Percentiles rank a stretch among this genome's conserved stretches.
Evolutionary conservation across 2,113 vertebrate genomes (phyloP).

Genomic region (Melanocharis versteri): DNA sequence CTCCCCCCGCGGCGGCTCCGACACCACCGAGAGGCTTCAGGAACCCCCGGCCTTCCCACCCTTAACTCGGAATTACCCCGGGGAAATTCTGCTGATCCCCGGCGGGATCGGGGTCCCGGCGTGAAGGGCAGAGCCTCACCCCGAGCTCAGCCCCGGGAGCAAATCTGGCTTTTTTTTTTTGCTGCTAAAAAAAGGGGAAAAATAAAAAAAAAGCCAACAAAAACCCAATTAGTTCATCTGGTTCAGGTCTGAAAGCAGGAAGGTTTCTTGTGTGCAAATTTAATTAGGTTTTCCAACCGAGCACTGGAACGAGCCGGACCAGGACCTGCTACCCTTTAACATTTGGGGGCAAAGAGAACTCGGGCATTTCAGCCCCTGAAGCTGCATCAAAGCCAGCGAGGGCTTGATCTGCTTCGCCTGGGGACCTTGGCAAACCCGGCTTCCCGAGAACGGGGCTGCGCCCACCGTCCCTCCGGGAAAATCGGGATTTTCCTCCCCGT

Average conservation of each 20-base stretch:
- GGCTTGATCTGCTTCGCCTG: neutral
- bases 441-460: neutral
- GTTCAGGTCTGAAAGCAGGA: slow-evolving; percentile 23
- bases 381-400: neutral
- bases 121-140: neutral
- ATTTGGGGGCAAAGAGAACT: neutral
- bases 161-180: slow-evolving; percentile 24
- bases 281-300: slow-evolving; percentile 5
- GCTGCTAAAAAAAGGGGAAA: neutral
- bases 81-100: neutral
- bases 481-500: neutral
- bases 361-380: neutral
- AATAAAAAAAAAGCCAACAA: neutral
- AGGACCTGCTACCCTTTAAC: neutral
- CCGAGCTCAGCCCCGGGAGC: slow-evolving; percentile 4
- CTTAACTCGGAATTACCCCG: neutral
- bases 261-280: neutral
- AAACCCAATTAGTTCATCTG: slow-evolving; percentile 6
- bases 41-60: neutral
- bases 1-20: neutral
- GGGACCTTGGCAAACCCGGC: neutral
- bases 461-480: neutral
- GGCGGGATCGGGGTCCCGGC: neutral
- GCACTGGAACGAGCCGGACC: neutral
- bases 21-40: neutral